Evolutionary conservation across 2,113 vertebrate species (phyloP).

Genomic region (Proteles cristata): DNA sequence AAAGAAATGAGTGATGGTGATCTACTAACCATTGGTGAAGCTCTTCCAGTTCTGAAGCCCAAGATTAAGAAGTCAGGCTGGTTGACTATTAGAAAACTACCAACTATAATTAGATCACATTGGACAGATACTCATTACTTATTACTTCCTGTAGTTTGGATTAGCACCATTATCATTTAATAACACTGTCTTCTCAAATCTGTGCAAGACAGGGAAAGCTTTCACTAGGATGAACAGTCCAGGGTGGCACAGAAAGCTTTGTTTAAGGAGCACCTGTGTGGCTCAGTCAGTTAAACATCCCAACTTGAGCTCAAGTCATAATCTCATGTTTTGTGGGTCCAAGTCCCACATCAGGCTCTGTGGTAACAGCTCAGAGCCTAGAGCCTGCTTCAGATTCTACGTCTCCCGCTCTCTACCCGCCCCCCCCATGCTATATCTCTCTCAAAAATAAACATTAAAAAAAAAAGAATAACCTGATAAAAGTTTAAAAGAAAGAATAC

Average conservation of each 20-base stretch:
- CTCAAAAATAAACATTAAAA: too few species aligned
- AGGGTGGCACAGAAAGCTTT: background rate
- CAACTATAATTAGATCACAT: background rate
- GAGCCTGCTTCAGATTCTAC: too few species aligned
- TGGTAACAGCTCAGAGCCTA: too few species aligned
- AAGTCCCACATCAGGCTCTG: too few species aligned
- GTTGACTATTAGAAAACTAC: background rate
- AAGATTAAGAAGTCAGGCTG: constrained; percentile 32
- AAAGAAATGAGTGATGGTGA: background rate
- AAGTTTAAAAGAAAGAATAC: background rate
- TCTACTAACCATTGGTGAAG: background rate
- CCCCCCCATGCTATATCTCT: too few species aligned
- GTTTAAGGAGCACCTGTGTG: background rate
- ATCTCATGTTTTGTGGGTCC: too few species aligned
- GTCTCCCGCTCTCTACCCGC: too few species aligned
- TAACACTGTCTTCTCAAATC: constrained; percentile 19
- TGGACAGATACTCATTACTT: background rate
- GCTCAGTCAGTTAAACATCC: too few species aligned
- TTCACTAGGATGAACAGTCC: background rate
- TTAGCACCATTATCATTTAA: background rate
- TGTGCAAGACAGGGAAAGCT: background rate
- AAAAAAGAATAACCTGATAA: too few species aligned
- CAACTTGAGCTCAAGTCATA: too few species aligned
- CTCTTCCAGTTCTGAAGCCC: constrained; percentile 30
- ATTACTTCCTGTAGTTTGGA: background rate